phyloP scores from a whole-genome alignment of 2,888 invertebrate genomes.

The Hypolimnas misippus region DNA sequence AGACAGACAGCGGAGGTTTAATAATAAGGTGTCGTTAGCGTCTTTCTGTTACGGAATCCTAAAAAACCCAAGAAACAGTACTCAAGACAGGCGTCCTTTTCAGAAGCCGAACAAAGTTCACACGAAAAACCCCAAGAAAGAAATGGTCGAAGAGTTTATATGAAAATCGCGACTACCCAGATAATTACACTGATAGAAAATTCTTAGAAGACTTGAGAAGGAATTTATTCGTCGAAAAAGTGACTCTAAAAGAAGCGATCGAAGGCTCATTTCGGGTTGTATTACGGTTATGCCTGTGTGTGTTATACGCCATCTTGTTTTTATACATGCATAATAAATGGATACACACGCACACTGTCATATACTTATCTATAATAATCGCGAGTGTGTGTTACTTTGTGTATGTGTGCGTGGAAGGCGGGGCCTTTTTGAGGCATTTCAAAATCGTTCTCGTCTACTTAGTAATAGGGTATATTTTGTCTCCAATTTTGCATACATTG shows the following conservation, averaged over 20 bases:
- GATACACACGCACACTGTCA: constrained; percentile 86
- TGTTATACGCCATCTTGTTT: constrained; percentile 89
- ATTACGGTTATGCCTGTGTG: constrained; percentile 90
- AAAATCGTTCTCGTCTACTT: constrained; percentile 92
- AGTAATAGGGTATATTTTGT: constrained; percentile 93
- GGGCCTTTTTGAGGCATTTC: constrained; percentile 82
- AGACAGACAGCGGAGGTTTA: background rate
- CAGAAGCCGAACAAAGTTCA: constrained; percentile 67
- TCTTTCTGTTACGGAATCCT: constrained; percentile 4
- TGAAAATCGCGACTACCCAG: constrained; percentile 93
- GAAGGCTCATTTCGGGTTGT: constrained; percentile 90
- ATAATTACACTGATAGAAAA: constrained; percentile 95
- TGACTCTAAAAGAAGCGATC: constrained; percentile 88
- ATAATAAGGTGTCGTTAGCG: background rate
- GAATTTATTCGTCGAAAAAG: constrained; percentile 91
- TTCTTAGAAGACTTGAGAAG: constrained; percentile 93
- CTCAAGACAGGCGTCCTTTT: constrained; percentile 51
- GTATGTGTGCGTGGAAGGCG: constrained; percentile 73
- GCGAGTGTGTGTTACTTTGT: constrained; percentile 86
- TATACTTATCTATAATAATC: constrained; percentile 81
- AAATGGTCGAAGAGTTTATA: constrained; percentile 96
- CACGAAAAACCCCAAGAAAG: constrained; percentile 55
- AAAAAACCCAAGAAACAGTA: constrained; percentile 16
- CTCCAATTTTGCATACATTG: constrained; percentile 96
- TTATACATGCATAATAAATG: constrained; percentile 88